These are phyloP conservation scores for Ctenosaura bakeri DNA, from an alignment of 2,797 vertebrate species.

Conservation along the genomic window DNA sequence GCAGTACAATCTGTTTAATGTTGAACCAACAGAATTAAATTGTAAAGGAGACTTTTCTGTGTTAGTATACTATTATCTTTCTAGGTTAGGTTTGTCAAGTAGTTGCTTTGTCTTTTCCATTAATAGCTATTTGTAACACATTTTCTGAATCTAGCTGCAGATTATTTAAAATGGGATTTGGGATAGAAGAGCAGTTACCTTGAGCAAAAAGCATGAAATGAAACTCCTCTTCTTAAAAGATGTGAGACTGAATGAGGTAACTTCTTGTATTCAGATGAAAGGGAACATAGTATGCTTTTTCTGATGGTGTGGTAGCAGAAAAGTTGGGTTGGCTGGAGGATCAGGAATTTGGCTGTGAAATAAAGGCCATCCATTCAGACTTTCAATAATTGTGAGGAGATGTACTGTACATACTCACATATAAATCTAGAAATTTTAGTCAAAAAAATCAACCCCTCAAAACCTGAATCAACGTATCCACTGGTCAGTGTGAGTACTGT, in stretches of 20 bases:
- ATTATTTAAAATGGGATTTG: neutral
- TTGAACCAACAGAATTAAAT: neutral
- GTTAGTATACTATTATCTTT: neutral
- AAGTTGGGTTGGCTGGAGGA: neutral
- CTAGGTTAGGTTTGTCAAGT: neutral
- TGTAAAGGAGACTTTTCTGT: neutral
- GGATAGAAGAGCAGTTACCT: neutral
- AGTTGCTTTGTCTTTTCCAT: neutral
- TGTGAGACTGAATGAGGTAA: neutral
- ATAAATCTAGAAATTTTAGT: too few species aligned
- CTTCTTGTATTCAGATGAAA: neutral
- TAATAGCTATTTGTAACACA: neutral
- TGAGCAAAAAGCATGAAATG: neutral
- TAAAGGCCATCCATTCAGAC: neutral
- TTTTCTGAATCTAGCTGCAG: too few species aligned
- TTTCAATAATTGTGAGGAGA: slow-evolving; percentile 3
- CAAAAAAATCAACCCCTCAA: too few species aligned
- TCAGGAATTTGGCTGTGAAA: neutral
- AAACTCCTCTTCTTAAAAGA: neutral
- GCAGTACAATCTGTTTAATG: slow-evolving; percentile 23
- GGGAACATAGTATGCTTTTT: neutral
- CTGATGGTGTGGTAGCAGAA: neutral
- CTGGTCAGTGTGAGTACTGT: too few species aligned
- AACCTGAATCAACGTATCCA: too few species aligned
- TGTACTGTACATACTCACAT: neutral